Evolutionary conservation across 2,888 invertebrate species (phyloP), one percentile per base, ranked within the genome.

Genomic region (Pseudococcus longispinus): DNA sequence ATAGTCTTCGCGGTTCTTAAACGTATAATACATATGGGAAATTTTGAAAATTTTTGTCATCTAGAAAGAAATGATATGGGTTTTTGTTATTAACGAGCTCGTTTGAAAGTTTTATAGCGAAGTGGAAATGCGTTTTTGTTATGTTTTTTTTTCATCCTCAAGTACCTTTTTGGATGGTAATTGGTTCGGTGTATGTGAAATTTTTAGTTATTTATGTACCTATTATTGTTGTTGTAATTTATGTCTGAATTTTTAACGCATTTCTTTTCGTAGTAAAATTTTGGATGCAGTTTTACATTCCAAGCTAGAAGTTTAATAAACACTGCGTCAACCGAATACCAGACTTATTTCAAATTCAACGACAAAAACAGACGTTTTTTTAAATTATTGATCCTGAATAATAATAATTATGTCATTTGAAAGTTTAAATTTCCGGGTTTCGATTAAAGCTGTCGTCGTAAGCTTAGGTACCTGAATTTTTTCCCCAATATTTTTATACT

Each of bases 1-100:
- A 80, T 80, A 42, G 77, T 18, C 23, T 13, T 20, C 13, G 37
- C 26, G 65, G 26, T 65, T 65, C 26, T 65, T 26, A 26, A 32
- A 29, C 60, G 60, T 55, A n/a, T 55, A 8, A n/a, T 13, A n/a
- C 23, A 2, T 60, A 60, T 70, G 70, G 70, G 70, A 70, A 70
- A 70, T 70, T 70, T 70, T 70, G 70, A 70, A 70, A 70, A 70
- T 29, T 70, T 70, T 70, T 70, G 70, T 70, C 70, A 70, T 18
- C 29, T 18, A 15, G 29, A 18, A 18, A 29, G 26, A 70, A 29
- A 15, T 29, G 29, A 70, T 70, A 20, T 70, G 18, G 29, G 15
- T 70, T 70, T 70, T 70, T 32, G 29, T 70, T 70, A 70, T 70
- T 70, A 70, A 70, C 70, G 70, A 29, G 26, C 29, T 15, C 70